Base-by-base conservation (phyloP, 2,888 invertebrate species). In the Lasioglossum malachurum region DNA sequence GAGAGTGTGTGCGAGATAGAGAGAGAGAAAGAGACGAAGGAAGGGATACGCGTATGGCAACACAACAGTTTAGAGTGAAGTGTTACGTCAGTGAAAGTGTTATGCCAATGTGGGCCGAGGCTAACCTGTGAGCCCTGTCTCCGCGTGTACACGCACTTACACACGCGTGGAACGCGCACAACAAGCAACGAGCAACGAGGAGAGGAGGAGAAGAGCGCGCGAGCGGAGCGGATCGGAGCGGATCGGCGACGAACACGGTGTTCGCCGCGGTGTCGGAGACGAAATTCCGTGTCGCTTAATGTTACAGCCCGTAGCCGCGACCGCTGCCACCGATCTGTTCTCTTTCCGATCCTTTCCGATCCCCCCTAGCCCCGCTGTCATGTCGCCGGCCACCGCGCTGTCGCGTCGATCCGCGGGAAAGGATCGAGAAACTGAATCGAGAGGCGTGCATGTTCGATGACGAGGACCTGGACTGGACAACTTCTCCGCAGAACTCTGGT, bases 51-150 rank as follows among this genome's bases (percentile, higher is more conserved):
- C 89, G 88, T 90, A 91, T 88, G 90, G 90, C 88, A 89, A 94
- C 95, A 95, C 95, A 95, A 95, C 94, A 95, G 94, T 95, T 95
- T 95, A 95, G 94, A 94, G 93, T 92, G 93, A 94, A 93, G 95
- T 94, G 94, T 95, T 95, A 95, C 95, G 95, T 95, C 95, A 95
- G 95, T 95, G 95, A 95, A 95, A 95, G 95, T 95, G 95, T 95
- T 95, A 95, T 95, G 94, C 94, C 95, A 93, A 95, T 95, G 94
- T 95, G 95, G 95, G 95, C 95, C 95, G 95, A 95, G 95, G 95
- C 95, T 95, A 95, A 95, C 95, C 94, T 95, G 95, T 95, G 93
- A 95, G 94, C 94, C 94, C 94, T 94, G 95, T 94, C 94, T 94
- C 94, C 92, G 91, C 92, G 92, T 89, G 87, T 87, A 87, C 83